Evolutionary conservation across 2,888 invertebrate genomes (phyloP), one percentile per base, ranked within the genome.

Genomic region (Vanessa cardui): DNA sequence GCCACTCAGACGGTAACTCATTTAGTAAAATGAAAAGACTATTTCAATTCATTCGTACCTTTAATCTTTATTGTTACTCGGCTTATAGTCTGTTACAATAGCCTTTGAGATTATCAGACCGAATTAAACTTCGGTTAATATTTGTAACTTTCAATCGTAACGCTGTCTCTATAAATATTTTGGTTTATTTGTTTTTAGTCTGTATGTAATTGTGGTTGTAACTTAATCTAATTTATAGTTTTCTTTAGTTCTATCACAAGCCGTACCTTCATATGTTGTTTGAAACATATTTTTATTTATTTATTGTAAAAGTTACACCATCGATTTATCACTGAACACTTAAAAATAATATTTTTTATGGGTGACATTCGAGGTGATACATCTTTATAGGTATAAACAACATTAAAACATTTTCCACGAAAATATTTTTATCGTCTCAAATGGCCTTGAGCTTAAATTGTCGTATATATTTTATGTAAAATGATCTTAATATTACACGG

Each of bases 31-130:
- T 92, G 88, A 90, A 90, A 87, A 87, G 85, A 82, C 83, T 72
- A 78, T 85, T 84, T 83, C 81, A 80, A 86, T 84, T 83, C 82
- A 80, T 81, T 82, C 82, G 77, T 82, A 83, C 83, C 85, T 83
- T 85, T 83, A 86, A 47, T 64, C 64, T 59, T 70, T 64, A 70
- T 87, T 85, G 86, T 86, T 81, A 80, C 77, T 81, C 77, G 74
- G 78, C 76, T 80, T 79, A 79, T 80, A 80, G 81, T 65, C 78
- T 5, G 39, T 79, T 83, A 90, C 89, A 90, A 89, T 88, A 81
- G 86, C 80, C 66, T 79, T 78, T 83, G 86, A 87, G 88, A 84
- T 91, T 89, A 90, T 90, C 90, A 90, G 91, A 91, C 89, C 91
- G 90, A 77, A 87, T 89, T 89, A 86, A 83, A 85, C 84, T 87